Evolutionary conservation across 1,140 invertebrate genomes (phyloP), one percentile per base, ranked within the genome.

Genomic region (Habropoda laboriosa): DNA sequence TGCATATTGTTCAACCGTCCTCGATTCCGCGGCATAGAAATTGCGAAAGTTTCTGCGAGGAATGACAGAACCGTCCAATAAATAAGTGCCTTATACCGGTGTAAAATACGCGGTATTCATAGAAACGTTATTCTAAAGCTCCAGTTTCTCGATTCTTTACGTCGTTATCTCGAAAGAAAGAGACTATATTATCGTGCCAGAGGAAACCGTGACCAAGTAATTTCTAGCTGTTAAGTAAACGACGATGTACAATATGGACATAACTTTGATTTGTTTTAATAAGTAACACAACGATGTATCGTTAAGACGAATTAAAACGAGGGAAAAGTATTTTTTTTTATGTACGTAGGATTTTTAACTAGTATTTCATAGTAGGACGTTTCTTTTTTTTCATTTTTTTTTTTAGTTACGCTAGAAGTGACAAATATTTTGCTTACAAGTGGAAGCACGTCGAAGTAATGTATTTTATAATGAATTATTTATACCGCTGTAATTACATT

Each of bases 1-100:
- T 68, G 47, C 35, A 53, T 10, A 21, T 55, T 53, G 21, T 77
- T 40, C 24, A 67, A 80, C 67, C 71, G 77, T 81, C 77, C 77
- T 60, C 51, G 57, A 64, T 67, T 71, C 32, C 38, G 18, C 27
- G 27, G 35, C 66, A 42, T 1, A 61, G 18, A 51, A 16, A 67
- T 24, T 30, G 47, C 6, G 8, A 27, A 45, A 51, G 3, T 47
- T 67, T 84, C 57, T 60, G 61, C 38, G 47, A 71, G 24, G n/a
- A 71, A 71, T 38, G 24, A 64, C 47, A 16, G 67, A 84, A 80
- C 83, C 82, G 83, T 85, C 83, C 83, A 79, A 51, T 83, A 79
- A 79, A 79, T 79, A 74, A 79, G 32, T 79, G 61, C 21, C 42
- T 71, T n/a, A n/a, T n/a, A 27, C 32, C 38, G 24, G 1, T 12